Conservation (phyloP, 2,888 invertebrate genomes). For the Venustoraphidia nigricollis region DNA sequence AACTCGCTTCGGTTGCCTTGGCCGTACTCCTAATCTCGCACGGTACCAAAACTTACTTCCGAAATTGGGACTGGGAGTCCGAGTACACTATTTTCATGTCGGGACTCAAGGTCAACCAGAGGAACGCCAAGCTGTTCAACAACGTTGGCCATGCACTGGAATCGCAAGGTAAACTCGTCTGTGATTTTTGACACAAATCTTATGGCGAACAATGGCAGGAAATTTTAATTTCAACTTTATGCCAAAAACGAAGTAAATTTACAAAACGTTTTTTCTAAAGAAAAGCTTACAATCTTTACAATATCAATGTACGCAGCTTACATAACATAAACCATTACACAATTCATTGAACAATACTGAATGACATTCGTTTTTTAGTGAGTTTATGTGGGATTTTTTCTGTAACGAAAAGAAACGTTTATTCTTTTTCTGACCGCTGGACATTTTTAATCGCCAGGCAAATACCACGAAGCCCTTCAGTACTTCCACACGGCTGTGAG, state of each 20-base stretch:
- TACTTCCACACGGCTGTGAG: constrained; percentile 87
- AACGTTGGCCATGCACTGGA: constrained; percentile 95
- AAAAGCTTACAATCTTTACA: too few relatives aligned
- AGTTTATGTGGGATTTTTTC: too few relatives aligned
- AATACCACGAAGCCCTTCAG: constrained; percentile 60
- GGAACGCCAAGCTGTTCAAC: constrained; percentile 92
- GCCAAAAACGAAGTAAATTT: too few relatives aligned
- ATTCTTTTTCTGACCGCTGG: constrained; percentile 21
- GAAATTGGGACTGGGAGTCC: constrained; percentile 87
- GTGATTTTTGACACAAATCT: constrained; percentile 26
- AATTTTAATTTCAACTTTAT: too few relatives aligned
- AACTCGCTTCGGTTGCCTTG: constrained; percentile 50
- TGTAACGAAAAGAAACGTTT: too few relatives aligned
- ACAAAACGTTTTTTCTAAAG: too few relatives aligned
- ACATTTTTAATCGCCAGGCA: constrained; percentile 18
- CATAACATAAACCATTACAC: too few relatives aligned
- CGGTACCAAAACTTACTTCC: constrained; percentile 67
- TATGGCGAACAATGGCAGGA: too few relatives aligned
- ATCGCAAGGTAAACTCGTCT: constrained; percentile 41
- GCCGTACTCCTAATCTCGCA: constrained; percentile 54
- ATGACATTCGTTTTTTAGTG: too few relatives aligned
- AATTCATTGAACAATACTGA: too few relatives aligned
- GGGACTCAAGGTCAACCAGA: constrained; percentile 69
- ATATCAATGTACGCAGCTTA: too few relatives aligned
- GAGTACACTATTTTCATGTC: constrained; percentile 92